Evolutionary conservation across 2,888 invertebrate species (phyloP).

Genomic region (Fragum fragum): DNA sequence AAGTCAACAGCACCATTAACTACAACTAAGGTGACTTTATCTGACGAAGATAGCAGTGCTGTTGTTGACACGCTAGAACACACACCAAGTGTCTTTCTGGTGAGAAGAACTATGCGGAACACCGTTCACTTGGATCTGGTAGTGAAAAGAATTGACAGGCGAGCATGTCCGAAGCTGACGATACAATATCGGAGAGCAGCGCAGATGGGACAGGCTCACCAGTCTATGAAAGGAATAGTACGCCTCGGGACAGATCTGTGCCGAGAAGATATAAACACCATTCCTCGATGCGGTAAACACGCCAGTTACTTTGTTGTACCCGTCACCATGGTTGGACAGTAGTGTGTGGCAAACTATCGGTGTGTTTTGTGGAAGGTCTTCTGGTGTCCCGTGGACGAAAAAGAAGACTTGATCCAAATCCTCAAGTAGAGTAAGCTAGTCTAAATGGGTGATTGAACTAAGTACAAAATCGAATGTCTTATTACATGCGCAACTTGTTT

Average conservation of each 20-base stretch:
- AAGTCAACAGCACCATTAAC: background rate
- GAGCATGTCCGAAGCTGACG: no score
- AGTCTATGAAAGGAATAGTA: no score
- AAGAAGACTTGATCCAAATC: constrained; percentile 2
- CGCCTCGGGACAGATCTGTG: background rate
- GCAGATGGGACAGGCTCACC: no score
- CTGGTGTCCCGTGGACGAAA: background rate
- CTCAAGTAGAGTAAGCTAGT: background rate
- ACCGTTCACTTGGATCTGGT: background rate
- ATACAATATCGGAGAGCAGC: no score
- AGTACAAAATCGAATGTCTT: no score
- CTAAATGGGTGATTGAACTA: no score
- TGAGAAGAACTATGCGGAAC: background rate
- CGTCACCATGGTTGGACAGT: background rate
- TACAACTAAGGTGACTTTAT: background rate
- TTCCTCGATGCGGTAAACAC: background rate
- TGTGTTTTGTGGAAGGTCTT: background rate
- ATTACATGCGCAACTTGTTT: no score
- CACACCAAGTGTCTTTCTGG: background rate
- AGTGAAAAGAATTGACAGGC: background rate
- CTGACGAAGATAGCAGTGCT: background rate
- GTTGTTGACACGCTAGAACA: constrained; percentile 1
- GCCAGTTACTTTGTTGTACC: background rate
- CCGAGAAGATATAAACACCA: constrained; percentile 3
- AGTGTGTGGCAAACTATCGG: background rate